These are phyloP conservation scores for Chamaetylas fuelleborni DNA, from an alignment of 2,113 vertebrate species.

Conservation along the genomic window DNA sequence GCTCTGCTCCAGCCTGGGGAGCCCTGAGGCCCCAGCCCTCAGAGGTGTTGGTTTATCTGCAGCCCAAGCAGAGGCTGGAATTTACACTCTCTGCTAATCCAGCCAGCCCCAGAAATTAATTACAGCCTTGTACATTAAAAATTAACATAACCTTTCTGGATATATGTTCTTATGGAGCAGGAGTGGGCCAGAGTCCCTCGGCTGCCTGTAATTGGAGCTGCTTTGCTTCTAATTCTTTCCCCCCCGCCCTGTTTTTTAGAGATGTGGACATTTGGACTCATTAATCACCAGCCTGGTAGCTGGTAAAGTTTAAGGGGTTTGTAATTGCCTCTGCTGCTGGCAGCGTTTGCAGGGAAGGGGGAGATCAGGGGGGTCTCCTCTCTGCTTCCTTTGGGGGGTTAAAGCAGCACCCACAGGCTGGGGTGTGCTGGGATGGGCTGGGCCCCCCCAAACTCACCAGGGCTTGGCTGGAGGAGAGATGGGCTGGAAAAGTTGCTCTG, in stretches of 20 bases:
- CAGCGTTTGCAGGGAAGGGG: neutral
- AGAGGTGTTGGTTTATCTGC: neutral
- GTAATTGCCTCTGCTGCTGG: neutral
- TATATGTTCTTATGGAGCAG: slow-evolving; percentile 32
- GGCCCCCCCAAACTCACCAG: neutral
- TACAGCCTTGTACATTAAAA: slow-evolving; percentile 65
- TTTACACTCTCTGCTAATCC: slow-evolving; percentile 68
- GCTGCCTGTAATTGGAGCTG: slow-evolving; percentile 35
- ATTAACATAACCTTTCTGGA: slow-evolving; percentile 70
- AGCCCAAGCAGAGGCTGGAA: slow-evolving; percentile 24
- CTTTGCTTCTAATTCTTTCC: neutral
- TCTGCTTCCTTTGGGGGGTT: neutral
- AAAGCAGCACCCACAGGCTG: neutral
- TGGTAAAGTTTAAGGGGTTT: slow-evolving; percentile 27
- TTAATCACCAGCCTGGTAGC: slow-evolving; percentile 27
- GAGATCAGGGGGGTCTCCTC: neutral
- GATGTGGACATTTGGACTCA: neutral
- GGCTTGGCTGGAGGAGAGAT: neutral
- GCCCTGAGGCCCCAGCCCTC: neutral
- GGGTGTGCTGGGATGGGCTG: neutral
- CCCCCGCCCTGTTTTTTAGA: neutral
- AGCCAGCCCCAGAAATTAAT: slow-evolving; percentile 65
- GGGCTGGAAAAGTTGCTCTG: neutral
- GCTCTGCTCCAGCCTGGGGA: neutral
- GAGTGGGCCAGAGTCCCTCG: slow-evolving; percentile 40